These are phyloP conservation scores for Heteromormyrus szaboi DNA, from an alignment of 2,797 vertebrate genomes.

Conservation along the genomic window DNA sequence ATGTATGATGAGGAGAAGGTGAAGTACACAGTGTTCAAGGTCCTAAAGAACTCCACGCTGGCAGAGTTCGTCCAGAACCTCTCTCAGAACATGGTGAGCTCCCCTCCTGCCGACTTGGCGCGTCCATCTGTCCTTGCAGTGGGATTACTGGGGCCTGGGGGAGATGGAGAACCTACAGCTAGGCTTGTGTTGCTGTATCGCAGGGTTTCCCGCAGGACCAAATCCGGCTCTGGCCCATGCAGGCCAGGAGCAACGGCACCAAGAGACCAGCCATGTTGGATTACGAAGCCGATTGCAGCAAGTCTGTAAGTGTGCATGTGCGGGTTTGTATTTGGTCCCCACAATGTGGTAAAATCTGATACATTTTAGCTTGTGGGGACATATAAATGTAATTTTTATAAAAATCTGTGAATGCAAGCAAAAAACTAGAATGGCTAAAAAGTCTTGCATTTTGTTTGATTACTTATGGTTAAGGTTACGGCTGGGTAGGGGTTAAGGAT, in stretches of 20 bases:
- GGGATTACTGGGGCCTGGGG: not conserved
- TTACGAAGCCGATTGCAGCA: slow-evolving; percentile 95
- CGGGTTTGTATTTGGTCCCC: not conserved
- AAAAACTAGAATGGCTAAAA: not conserved
- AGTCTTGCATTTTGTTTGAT: not conserved
- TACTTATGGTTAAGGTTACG: not conserved
- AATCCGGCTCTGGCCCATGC: slow-evolving; percentile 99
- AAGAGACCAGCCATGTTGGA: slow-evolving; percentile 97
- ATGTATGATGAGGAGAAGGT: slow-evolving; percentile 99
- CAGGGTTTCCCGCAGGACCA: slow-evolving; percentile 98
- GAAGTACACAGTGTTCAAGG: slow-evolving; percentile 98
- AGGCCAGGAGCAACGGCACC: slow-evolving; percentile 96
- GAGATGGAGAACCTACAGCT: not conserved
- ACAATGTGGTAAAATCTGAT: not conserved
- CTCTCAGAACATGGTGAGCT: slow-evolving; percentile 95
- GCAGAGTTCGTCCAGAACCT: slow-evolving; percentile 97
- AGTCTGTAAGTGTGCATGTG: slow-evolving; percentile 68
- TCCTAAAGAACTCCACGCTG: slow-evolving; percentile 93
- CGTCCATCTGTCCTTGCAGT: not conserved
- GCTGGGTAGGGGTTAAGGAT: not conserved
- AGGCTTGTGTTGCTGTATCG: slow-evolving; percentile 6
- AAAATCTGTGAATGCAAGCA: not conserved
- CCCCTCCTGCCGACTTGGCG: not conserved
- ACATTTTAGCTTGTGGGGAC: not conserved
- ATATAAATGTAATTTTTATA: not conserved